Conservation (phyloP, 2,888 invertebrate species). For the Oligia latruncula region DNA sequence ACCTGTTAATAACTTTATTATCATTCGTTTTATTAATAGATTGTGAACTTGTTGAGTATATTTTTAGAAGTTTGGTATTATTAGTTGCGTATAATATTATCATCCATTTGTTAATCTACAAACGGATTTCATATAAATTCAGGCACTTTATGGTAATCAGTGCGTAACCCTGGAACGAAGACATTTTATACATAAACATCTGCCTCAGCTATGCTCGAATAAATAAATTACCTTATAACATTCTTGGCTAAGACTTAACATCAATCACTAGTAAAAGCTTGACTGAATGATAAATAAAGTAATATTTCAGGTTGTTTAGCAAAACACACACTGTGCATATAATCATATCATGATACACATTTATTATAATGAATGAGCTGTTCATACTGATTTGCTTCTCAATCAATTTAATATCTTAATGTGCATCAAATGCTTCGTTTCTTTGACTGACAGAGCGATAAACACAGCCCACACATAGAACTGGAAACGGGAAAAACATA, state of each 20-base stretch:
- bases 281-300: slow-evolving; percentile 50
- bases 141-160: slow-evolving; percentile 11
- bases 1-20: slow-evolving; percentile 44
- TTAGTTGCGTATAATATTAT: neutral
- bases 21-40: slow-evolving; percentile 27
- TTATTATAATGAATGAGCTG: slow-evolving; percentile 49
- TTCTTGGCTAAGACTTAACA: slow-evolving; percentile 51
- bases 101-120: neutral
- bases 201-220: slow-evolving; percentile 16
- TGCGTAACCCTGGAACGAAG: slow-evolving; percentile 39
- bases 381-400: slow-evolving; percentile 47
- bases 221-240: slow-evolving; percentile 58
- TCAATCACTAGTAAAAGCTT: slow-evolving; percentile 55
- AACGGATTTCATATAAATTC: slow-evolving; percentile 8
- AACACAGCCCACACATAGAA: slow-evolving; percentile 38
- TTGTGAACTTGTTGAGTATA: slow-evolving; percentile 18
- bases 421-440: slow-evolving; percentile 41
- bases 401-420: slow-evolving; percentile 52
- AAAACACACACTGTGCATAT: slow-evolving; percentile 32
- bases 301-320: slow-evolving; percentile 38
- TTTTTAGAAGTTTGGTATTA: slow-evolving; percentile 27
- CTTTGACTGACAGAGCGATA: slow-evolving; percentile 40
- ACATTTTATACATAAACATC: slow-evolving; percentile 40
- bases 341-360: slow-evolving; percentile 41
- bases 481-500: slow-evolving; percentile 45